Base-by-base conservation (phyloP, 2,888 invertebrate genomes). In the Drosophila testacea region DNA sequence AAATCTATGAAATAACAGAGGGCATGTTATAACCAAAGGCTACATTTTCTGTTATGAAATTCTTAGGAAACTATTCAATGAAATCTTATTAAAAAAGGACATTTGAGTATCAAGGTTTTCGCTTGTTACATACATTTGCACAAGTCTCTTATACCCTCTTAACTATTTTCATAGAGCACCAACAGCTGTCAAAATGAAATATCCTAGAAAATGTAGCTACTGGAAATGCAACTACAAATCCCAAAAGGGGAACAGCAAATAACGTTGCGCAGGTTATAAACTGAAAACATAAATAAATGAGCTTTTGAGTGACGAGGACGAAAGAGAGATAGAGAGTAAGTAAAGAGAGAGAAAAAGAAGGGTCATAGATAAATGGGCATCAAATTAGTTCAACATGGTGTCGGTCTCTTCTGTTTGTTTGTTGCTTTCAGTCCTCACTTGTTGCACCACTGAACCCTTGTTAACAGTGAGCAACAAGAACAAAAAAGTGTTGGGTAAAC, bases 331-430 rank as follows among this genome's bases (percentile, higher is more conserved):
- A n/a, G n/a, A 28, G 7, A 6, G 32, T 9, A 7, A 32, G 32
- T 9, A 27, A 13, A 5, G 22, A 7, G 16, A 38, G 4, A 7
- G n/a, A 41, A 28, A 16, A 4, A 11, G 7, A 27, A 1, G 6
- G 1, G 51, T 11, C 77, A 48, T 70, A 85, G 81, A 83, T 85
- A 88, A 88, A 88, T 88, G 76, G 63, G 38, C 69, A 67, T 39
- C 30, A 61, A 82, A 83, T 83, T 69, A 62, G 78, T 73, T 60
- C 42, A 69, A 73, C 67, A 68, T 59, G 67, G 55, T 55, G 51
- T 48, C 50, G 42, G 51, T 56, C 22, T 34, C 13, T 28, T n/a
- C 41, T 55, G 39, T 66, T 51, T 52, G 50, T 42, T 59, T 59
- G 22, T 38, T 59, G 36, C 50, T 57, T 66, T 55, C 7, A 4